These are phyloP conservation scores for Notiomystis cincta DNA, from an alignment of 2,113 vertebrate species.

Conservation along the genomic window DNA sequence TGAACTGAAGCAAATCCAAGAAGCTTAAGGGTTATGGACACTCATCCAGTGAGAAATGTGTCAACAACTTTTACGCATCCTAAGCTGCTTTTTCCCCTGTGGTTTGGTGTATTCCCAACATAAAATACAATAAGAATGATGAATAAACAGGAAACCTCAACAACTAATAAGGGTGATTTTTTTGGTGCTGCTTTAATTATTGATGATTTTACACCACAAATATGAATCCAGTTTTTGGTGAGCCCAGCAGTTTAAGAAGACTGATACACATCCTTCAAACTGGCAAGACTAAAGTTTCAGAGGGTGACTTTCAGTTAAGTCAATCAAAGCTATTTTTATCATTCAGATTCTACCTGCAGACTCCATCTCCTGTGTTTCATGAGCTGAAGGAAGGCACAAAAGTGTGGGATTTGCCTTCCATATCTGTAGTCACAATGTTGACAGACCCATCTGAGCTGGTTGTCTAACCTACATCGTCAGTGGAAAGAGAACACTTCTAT, in stretches of 20 bases:
- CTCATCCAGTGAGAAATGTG: not conserved
- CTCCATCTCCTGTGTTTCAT: not conserved
- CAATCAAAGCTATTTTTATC: not conserved
- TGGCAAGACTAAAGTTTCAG: not conserved
- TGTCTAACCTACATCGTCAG: not conserved
- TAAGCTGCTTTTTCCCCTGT: not conserved
- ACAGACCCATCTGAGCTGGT: not conserved
- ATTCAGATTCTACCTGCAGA: not conserved
- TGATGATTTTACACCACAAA: not conserved
- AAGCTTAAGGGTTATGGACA: not conserved
- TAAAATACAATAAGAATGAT: not conserved
- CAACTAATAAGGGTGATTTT: not conserved
- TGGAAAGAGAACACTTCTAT: not conserved
- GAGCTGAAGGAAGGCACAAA: not conserved
- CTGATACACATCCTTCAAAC: not conserved
- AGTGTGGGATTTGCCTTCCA: not conserved
- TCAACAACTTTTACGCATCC: not conserved
- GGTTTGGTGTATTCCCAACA: not conserved
- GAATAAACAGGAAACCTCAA: not conserved
- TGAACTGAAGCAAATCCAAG: not conserved
- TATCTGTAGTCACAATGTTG: not conserved
- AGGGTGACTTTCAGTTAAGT: not conserved
- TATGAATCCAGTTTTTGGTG: not conserved
- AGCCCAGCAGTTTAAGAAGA: not conserved
- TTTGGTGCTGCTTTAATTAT: not conserved